Conservation (phyloP, 2,888 invertebrate genomes). For the Stramonita haemastoma region DNA sequence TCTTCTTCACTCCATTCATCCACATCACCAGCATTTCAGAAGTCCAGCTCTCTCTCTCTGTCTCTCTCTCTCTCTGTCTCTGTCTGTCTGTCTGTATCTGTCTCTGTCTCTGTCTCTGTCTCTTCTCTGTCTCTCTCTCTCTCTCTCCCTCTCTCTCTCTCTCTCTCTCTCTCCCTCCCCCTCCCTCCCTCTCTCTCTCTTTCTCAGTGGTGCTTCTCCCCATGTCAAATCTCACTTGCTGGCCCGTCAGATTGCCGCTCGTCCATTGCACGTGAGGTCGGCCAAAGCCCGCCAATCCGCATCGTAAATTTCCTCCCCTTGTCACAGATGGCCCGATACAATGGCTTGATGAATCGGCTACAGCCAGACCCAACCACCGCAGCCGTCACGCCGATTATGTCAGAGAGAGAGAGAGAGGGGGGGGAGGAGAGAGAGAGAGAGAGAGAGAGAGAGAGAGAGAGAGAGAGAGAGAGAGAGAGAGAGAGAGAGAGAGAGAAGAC, state of each 20-base stretch:
- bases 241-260: slow-evolving; percentile 27
- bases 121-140: too few relatives aligned
- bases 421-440: neutral
- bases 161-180: too few relatives aligned
- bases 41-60: too few relatives aligned
- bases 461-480: too few relatives aligned
- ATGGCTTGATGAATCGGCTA: slow-evolving; percentile 31
- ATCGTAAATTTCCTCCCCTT: slow-evolving; percentile 29
- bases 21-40: too few relatives aligned
- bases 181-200: too few relatives aligned
- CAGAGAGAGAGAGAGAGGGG: slow-evolving; percentile 26
- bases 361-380: slow-evolving; percentile 16
- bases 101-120: too few relatives aligned
- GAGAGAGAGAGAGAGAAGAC: neutral
- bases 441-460: neutral
- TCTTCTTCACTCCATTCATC: too few relatives aligned
- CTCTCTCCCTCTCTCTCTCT: too few relatives aligned
- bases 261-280: slow-evolving; percentile 34
- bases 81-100: too few relatives aligned
- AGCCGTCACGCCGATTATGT: slow-evolving; percentile 23
- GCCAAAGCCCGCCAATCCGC: slow-evolving; percentile 28
- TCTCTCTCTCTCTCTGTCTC: too few relatives aligned
- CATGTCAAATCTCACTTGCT: slow-evolving; percentile 28
- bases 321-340: slow-evolving; percentile 35
- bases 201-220: too few relatives aligned